phyloP scores from a whole-genome alignment of 2,797 vertebrate genomes.

The Allobates femoralis region DNA sequence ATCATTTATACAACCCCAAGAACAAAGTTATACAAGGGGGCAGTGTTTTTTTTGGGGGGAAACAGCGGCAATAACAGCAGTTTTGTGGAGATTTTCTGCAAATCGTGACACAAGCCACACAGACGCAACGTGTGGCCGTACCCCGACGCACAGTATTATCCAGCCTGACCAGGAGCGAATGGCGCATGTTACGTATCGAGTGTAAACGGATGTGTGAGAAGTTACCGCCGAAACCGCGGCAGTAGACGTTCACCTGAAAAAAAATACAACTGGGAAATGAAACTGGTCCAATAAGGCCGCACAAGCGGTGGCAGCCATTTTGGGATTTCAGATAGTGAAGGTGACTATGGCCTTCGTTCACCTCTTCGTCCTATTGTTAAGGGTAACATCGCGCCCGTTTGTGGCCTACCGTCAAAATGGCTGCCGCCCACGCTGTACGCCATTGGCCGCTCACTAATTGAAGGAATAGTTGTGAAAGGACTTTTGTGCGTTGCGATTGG shows the following conservation, averaged over 20 bases:
- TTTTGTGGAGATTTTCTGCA: too few relatives aligned
- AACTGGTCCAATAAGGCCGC: background rate
- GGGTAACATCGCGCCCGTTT: too few relatives aligned
- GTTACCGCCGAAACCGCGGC: background rate
- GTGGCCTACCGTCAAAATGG: background rate
- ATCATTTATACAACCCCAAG: background rate
- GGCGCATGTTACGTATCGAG: background rate
- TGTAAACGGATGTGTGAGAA: background rate
- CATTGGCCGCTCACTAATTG: background rate
- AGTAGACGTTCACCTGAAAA: background rate
- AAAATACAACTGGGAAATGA: background rate
- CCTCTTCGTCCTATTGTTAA: too few relatives aligned
- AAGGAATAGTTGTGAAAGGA: conserved; percentile 24
- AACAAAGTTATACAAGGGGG: too few relatives aligned
- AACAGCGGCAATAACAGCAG: too few relatives aligned
- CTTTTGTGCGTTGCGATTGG: conserved; percentile 29
- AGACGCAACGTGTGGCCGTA: background rate
- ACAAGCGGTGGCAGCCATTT: conserved; percentile 1
- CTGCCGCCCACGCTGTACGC: background rate
- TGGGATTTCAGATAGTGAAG: background rate
- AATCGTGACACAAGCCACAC: background rate
- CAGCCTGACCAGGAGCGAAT: background rate
- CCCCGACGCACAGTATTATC: background rate
- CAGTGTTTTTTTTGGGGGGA: too few relatives aligned
- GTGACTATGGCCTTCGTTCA: background rate